Evolutionary conservation across 2,797 vertebrate species (phyloP), one percentile per base, ranked within the genome.

Genomic region (Melanotaenia pygmaea): DNA sequence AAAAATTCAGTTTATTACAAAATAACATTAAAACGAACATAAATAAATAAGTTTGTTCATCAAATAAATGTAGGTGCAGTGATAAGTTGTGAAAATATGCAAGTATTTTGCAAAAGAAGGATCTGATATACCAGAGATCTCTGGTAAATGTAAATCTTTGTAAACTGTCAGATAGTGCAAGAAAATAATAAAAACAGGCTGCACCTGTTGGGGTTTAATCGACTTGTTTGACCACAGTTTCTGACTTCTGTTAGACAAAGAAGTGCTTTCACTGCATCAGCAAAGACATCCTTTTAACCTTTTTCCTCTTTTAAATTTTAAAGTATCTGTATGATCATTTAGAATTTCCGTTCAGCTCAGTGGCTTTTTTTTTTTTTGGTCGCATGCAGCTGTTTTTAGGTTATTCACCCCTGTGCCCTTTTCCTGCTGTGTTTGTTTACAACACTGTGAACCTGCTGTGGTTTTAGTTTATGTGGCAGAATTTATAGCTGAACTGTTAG

Each of bases 91-190:
- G 22, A 53, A 53, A 53, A 12, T 26, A 53, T 53, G 50, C n/a
- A 51, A 51, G 50, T 37, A 14, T 18, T 5, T 40, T 60, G 24
- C 5, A 59, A 18, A 6, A 28, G 18, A 37, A 50, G 28, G 20
- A 51, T 37, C 59, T 64, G 16, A 47, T 1, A 20, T 45, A 47
- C 53, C 10, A 72, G 61, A 24, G 53, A 59, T 67, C 37, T 51
- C 24, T 20, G 63, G 45, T 56, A 66, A 70, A 69, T 82, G 77
- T 79, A 77, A 86, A 84, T 84, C 68, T 40, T 56, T 43, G 59
- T 64, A 63, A 57, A 53, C 76, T 83, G 82, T 75, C 88, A 86
- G 84, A 86, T 81, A 82, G 80, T 82, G 63, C 69, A 35, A 54
- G 86, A 54, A 81, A 64, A 70, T 60, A 79, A 50, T 87, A 28